Percentiles rank a stretch among this genome's conserved stretches.
Conservation (phyloP, 2,113 vertebrate genomes). For the Lampris megalopsis region DNA sequence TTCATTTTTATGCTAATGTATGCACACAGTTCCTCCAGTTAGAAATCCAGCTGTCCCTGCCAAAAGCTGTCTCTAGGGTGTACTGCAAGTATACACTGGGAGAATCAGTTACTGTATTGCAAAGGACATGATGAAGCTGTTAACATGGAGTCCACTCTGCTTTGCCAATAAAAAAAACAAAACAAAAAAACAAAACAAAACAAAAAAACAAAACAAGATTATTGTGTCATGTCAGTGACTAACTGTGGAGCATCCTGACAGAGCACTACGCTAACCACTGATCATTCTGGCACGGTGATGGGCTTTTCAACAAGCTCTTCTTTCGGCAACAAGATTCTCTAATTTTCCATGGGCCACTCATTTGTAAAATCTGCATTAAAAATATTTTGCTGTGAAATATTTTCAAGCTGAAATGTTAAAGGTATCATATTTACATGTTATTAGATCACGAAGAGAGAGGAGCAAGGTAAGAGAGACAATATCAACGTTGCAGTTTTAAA, state of each 20-base stretch:
- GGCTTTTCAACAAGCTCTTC: background rate
- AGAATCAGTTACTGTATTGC: conserved; percentile 47
- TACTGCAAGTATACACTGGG: conserved; percentile 35
- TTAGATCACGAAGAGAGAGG: no score
- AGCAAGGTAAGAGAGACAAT: no score
- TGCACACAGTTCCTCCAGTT: conserved; percentile 61
- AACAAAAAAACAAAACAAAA: background rate
- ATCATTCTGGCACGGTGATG: background rate
- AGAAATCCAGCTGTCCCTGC: conserved; percentile 64
- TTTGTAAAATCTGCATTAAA: no score
- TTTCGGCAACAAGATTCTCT: no score
- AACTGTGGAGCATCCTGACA: background rate
- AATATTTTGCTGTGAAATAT: no score
- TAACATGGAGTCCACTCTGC: conserved; percentile 14
- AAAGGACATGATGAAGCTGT: conserved; percentile 45
- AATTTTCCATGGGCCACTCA: no score
- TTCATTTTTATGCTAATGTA: conserved; percentile 75
- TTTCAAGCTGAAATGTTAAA: no score
- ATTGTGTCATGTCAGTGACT: no score
- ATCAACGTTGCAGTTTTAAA: no score
- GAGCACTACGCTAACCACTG: no score
- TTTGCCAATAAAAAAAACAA: conserved; percentile 11
- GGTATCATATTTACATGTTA: no score
- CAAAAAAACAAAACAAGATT: no score
- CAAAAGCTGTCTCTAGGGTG: conserved; percentile 52